phyloP scores from a whole-genome alignment of 1,140 invertebrate species.

The Bombus terrestris region DNA sequence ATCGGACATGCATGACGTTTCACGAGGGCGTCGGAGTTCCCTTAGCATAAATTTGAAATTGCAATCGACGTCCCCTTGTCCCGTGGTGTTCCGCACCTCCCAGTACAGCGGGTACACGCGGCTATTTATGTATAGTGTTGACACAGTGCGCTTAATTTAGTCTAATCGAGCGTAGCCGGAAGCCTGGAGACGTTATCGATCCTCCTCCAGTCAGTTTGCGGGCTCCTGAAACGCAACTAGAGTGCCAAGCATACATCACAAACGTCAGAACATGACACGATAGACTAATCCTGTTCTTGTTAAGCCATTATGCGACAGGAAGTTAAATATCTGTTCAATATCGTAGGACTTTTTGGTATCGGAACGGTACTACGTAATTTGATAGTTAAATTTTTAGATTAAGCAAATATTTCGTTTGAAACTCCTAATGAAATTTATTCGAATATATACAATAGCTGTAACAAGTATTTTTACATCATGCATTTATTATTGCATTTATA shows the following conservation, averaged over 20 bases:
- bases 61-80: conserved; percentile 43
- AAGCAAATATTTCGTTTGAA: neutral
- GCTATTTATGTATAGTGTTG: conserved; percentile 56
- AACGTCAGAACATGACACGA: conserved; percentile 8
- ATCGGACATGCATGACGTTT: conserved; percentile 40
- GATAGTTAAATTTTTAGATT: neutral
- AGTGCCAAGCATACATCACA: conserved; percentile 4
- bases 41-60: conserved; percentile 54
- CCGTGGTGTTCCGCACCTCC: conserved; percentile 2
- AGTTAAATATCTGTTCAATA: neutral
- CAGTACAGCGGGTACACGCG: neutral
- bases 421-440: neutral
- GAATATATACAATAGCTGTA: too few relatives aligned
- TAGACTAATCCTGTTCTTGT: neutral
- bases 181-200: conserved; percentile 58
- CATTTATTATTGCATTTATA: neutral
- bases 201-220: neutral
- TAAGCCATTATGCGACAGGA: neutral
- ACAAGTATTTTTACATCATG: too few relatives aligned
- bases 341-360: too few relatives aligned
- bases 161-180: conserved; percentile 55
- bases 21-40: neutral
- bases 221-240: neutral
- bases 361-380: neutral
- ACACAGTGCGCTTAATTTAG: conserved; percentile 60